phyloP scores from a whole-genome alignment of 2,888 invertebrate genomes.

The Drosophila nr. fundita region DNA sequence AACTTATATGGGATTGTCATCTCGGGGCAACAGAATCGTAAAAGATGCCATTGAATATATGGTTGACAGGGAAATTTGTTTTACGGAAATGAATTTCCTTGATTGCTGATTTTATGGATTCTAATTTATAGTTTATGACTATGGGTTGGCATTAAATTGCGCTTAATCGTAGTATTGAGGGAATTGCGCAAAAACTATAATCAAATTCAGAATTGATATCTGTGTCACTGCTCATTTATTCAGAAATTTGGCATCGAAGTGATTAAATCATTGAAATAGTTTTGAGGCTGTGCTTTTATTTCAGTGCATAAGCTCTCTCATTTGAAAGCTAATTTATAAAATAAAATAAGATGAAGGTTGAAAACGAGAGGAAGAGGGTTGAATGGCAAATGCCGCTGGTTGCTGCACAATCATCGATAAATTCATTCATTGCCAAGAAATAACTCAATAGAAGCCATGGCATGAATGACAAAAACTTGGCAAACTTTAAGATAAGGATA shows the following conservation, averaged over 20 bases:
- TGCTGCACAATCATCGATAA: slow-evolving; percentile 57
- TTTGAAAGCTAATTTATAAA: slow-evolving; percentile 66
- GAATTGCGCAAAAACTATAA: slow-evolving; percentile 6
- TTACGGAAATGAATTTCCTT: slow-evolving; percentile 22
- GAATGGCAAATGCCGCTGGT: slow-evolving; percentile 32
- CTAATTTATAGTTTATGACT: slow-evolving; percentile 50
- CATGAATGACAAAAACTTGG: slow-evolving; percentile 76
- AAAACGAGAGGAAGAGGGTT: slow-evolving; percentile 3
- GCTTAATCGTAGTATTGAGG: slow-evolving; percentile 17
- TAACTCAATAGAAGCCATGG: slow-evolving; percentile 69
- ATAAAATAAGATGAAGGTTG: slow-evolving; percentile 1
- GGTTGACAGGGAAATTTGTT: slow-evolving; percentile 22
- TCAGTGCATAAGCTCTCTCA: slow-evolving; percentile 44
- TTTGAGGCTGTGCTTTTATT: slow-evolving; percentile 39
- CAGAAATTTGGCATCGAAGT: slow-evolving; percentile 35
- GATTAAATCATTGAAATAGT: slow-evolving; percentile 32
- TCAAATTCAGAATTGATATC: slow-evolving; percentile 24
- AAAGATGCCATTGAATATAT: slow-evolving; percentile 30
- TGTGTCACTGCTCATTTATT: slow-evolving; percentile 53
- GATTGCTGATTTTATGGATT: slow-evolving; percentile 47
- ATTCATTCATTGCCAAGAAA: slow-evolving; percentile 61
- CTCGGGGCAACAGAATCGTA: slow-evolving; percentile 29
- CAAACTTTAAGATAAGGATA: slow-evolving; percentile 70
- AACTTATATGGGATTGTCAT: slow-evolving; percentile 41
- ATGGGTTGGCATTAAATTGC: slow-evolving; percentile 25